Conservation (phyloP, 2,797 vertebrate genomes). For the Bufotes viridis region DNA sequence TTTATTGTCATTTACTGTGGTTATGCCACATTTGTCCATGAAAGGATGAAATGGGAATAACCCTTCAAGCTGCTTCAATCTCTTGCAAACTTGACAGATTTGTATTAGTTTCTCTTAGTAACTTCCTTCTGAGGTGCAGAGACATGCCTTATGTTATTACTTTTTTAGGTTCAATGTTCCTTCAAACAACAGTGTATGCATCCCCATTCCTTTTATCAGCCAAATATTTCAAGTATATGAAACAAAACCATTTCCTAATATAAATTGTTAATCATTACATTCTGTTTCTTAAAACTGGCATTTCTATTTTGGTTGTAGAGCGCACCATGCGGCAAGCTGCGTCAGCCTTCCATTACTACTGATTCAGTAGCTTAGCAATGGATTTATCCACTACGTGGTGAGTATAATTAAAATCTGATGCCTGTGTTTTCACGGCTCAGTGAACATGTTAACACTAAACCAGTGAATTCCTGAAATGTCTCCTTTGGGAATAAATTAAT, state of each 20-base stretch:
- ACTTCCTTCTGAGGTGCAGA: too few relatives aligned
- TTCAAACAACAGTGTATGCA: background rate
- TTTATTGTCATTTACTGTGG: too few relatives aligned
- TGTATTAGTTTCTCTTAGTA: too few relatives aligned
- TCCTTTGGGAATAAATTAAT: constrained; percentile 63
- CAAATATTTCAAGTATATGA: constrained; percentile 2
- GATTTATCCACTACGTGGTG: constrained; percentile 53
- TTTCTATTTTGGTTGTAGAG: constrained; percentile 32
- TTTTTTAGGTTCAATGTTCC: background rate
- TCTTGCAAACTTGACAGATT: too few relatives aligned
- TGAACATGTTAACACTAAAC: constrained; percentile 62
- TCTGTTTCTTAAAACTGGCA: background rate
- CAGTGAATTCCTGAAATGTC: constrained; percentile 61
- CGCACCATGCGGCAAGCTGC: constrained; percentile 24
- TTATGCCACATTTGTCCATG: too few relatives aligned
- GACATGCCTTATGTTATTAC: background rate
- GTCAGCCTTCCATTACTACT: constrained; percentile 25
- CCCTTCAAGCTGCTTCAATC: too few relatives aligned
- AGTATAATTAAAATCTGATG: constrained; percentile 62
- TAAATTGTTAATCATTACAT: constrained; percentile 6
- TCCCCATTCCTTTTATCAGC: background rate
- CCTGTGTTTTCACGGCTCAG: constrained; percentile 62
- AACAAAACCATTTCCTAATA: background rate
- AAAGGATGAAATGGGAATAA: too few relatives aligned
- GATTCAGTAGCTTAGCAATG: constrained; percentile 51